These are phyloP conservation scores for Cyprinodon brontotheroides DNA, from an alignment of 2,113 vertebrate genomes.

Conservation along the genomic window DNA sequence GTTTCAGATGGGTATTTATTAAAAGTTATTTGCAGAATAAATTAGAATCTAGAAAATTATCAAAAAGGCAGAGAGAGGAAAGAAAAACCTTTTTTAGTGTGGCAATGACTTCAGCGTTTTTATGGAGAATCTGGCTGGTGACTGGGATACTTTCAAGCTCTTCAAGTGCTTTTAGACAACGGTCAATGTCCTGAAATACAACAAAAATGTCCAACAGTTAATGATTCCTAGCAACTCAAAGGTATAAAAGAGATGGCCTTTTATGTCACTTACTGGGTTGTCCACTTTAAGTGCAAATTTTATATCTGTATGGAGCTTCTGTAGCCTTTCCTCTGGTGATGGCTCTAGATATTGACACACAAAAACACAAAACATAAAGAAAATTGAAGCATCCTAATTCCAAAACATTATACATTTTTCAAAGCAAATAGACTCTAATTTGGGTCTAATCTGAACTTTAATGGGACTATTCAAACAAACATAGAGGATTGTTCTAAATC, in stretches of 20 bases:
- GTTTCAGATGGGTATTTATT: neutral
- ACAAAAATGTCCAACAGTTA: neutral
- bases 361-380: neutral
- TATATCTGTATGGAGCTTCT: constrained; percentile 96
- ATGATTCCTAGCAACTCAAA: neutral
- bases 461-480: too few species aligned
- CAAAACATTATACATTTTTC: too few species aligned
- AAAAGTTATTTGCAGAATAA: neutral
- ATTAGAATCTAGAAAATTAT: neutral
- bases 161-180: constrained; percentile 89
- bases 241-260: neutral
- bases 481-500: too few species aligned
- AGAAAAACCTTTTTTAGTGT: constrained; percentile 87
- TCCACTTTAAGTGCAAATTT: constrained; percentile 98
- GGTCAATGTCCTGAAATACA: constrained; percentile 87
- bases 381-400: too few species aligned
- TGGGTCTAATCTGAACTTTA: too few species aligned
- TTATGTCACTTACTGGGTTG: constrained; percentile 86
- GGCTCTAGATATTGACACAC: constrained; percentile 79
- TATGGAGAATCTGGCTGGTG: constrained; percentile 95
- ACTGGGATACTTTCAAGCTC: constrained; percentile 91
- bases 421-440: too few species aligned
- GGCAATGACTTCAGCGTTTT: constrained; percentile 94
- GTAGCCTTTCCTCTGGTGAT: constrained; percentile 91
- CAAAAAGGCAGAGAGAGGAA: accelerated